Evolutionary conservation across 2,797 vertebrate genomes (phyloP), one percentile per base, ranked within the genome.

Genomic region (Chromobotia macracanthus): DNA sequence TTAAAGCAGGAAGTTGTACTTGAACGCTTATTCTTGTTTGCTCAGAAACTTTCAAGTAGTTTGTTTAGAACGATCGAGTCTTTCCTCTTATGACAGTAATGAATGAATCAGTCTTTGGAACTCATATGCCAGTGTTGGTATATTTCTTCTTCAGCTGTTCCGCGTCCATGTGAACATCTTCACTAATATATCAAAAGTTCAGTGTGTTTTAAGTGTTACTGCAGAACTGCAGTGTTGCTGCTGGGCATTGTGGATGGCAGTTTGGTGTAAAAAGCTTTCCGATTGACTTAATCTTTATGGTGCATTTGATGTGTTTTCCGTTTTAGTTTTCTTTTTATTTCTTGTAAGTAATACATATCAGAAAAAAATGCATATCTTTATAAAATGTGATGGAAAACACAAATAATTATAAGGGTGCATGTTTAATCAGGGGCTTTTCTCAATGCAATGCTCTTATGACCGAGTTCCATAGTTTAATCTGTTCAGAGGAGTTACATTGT

Each of bases 1-100:
- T 35, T 61, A 60, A 76, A 38, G 12, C 13, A 51, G 41, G 44
- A 63, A 70, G 31, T 69, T 77, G 19, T 70, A 78, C 76, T 83
- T 74, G 76, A 80, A 83, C 68, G 41, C 48, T 66, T 41, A 28
- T 58, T 69, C 13, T 64, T 79, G 75, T 83, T 72, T 28, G 58
- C 65, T 21, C n/a, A 55, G 51, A 44, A 41, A 12, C 58, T 68
- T 78, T 38, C 35, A 38, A 38, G 35, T 38, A 38, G 35, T 38
- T 38, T 38, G 35, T 38, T 38, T n/a, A 21, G 6, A 35, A 18
- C 3, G 23, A 50, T 74, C 48, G 18, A n/a, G 66, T 23, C 21
- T 65, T 3, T 16, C 21, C 38, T 46, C 4, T 58, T 68, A 21
- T 31, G 38, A 31, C 11, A 35, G 38, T 28, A 67, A 21, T 58